Base-by-base conservation (phyloP, 2,797 vertebrate genomes). In the Dendrocincla tyrannina region DNA sequence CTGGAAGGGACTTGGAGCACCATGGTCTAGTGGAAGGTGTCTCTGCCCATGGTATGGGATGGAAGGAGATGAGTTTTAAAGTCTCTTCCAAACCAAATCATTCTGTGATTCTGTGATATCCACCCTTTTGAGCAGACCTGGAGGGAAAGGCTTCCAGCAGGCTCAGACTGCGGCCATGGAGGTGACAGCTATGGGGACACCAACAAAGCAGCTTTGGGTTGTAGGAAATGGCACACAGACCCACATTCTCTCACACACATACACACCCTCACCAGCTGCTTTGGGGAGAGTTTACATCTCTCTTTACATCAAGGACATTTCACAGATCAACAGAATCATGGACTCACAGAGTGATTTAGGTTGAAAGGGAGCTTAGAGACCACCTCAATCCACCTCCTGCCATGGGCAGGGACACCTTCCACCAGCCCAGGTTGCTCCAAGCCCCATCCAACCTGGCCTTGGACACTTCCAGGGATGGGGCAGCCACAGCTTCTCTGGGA, bases 171-270 rank as follows among this genome's bases (percentile, higher is more conserved):
- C 56, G 53, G 30, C 32, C 49, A 47, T 15, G n/a, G 35, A 62
- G 35, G 41, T 68, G 50, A 63, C 58, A 78, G 60, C 47, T 53
- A 46, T 1, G 10, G 64, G 46, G 82, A 64, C 2, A 2, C 17
- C 33, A 39, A 47, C 17, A 37, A 23, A 33, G 37, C 50, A 64
- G 41, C 27, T 50, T 32, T 39, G 66, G 53, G 12, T 23, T 32
- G 49, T 56, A 49, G 55, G 28, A 89, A 39, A 55, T 5, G 17
- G 37, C 23, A 39, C 24, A 28, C 16, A 30, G 0, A 0, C 7
- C 56, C 37, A 7, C 13, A 17, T 4, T 10, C 10, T 20, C 5
- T 25, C 0, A 0, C 53, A 22, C 1, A 2, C 39, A 41, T 23
- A 13, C 4, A 10, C 44, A 56, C 8, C 5, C 17, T 10, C 60